Conservation (phyloP, 2,797 vertebrate genomes). For the Sylvia borin region DNA sequence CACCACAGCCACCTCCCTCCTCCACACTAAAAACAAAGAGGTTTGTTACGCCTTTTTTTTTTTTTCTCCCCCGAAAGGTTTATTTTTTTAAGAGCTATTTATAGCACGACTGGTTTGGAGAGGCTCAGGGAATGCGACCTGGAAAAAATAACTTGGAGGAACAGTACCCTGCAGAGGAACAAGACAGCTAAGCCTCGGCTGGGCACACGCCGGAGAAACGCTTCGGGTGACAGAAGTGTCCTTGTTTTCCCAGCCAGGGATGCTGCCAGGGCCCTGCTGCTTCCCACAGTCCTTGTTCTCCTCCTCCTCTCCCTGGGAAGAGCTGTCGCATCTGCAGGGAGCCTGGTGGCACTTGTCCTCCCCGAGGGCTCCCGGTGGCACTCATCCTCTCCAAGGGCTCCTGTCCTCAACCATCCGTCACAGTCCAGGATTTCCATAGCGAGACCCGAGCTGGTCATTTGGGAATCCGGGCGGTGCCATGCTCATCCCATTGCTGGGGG, state of each 20-base stretch:
- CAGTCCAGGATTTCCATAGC: not conserved
- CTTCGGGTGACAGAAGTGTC: constrained; percentile 47
- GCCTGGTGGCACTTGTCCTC: not conserved
- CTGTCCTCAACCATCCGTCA: not conserved
- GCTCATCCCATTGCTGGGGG: not conserved
- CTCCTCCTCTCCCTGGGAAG: not conserved
- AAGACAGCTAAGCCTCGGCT: constrained; percentile 50
- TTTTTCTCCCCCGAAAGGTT: constrained; percentile 43
- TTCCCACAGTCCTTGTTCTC: not conserved
- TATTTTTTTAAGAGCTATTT: constrained; percentile 63
- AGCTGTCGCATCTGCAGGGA: not conserved
- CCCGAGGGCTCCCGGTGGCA: not conserved
- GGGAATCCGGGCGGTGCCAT: not conserved
- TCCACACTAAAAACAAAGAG: constrained; percentile 32
- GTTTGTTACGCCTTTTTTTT: constrained; percentile 9
- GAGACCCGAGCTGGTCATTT: not conserved
- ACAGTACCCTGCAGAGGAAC: constrained; percentile 41
- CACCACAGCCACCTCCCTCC: not conserved
- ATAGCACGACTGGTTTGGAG: constrained; percentile 34
- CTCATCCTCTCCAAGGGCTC: not conserved
- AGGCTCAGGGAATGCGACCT: constrained; percentile 30
- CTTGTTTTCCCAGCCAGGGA: constrained; percentile 22
- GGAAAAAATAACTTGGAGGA: constrained; percentile 40
- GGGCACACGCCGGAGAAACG: constrained; percentile 10
- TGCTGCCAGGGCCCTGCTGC: constrained; percentile 14